A percentile compares a stretch with the other conserved stretches of the same genome.
Evolutionary conservation across 1,140 invertebrate species (phyloP).

Genomic region (Drosophila pandora): DNA sequence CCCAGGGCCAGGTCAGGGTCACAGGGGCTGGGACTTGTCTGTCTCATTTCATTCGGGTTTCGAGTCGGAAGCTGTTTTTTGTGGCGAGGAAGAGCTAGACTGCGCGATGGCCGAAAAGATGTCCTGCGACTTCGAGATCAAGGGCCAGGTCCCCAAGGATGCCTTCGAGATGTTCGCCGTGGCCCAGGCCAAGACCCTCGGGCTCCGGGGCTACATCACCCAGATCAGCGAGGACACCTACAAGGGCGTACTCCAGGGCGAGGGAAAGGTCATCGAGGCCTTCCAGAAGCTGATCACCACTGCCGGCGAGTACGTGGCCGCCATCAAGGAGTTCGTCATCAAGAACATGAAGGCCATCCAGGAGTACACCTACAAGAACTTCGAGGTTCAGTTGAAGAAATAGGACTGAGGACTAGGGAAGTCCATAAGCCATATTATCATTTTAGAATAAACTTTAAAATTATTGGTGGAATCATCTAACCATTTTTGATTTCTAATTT

Average conservation of each 20-base stretch:
- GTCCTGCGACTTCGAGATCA: slow-evolving; percentile 58
- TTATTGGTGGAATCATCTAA: too few species aligned
- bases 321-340: slow-evolving; percentile 62
- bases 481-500: too few species aligned
- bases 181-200: slow-evolving; percentile 49
- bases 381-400: slow-evolving; percentile 25
- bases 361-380: slow-evolving; percentile 50
- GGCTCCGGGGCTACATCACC: slow-evolving; percentile 51
- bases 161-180: slow-evolving; percentile 56
- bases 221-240: slow-evolving; percentile 31
- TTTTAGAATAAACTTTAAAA: too few species aligned
- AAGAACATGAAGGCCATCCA: slow-evolving; percentile 52
- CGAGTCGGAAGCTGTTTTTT: background rate
- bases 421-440: too few species aligned
- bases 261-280: slow-evolving; percentile 54
- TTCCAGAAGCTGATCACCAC: slow-evolving; percentile 50
- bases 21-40: slow-evolving; percentile 8
- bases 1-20: slow-evolving; percentile 25
- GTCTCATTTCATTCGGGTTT: slow-evolving; percentile 3
- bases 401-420: too few species aligned
- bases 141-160: slow-evolving; percentile 45
- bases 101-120: background rate
- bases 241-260: slow-evolving; percentile 54
- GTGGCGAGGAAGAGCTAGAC: background rate
- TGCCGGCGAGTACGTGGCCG: slow-evolving; percentile 55